Evolutionary conservation across 1,140 invertebrate genomes (phyloP), one percentile per base, ranked within the genome.

Genomic region (Caenorhabditis briggsae): DNA sequence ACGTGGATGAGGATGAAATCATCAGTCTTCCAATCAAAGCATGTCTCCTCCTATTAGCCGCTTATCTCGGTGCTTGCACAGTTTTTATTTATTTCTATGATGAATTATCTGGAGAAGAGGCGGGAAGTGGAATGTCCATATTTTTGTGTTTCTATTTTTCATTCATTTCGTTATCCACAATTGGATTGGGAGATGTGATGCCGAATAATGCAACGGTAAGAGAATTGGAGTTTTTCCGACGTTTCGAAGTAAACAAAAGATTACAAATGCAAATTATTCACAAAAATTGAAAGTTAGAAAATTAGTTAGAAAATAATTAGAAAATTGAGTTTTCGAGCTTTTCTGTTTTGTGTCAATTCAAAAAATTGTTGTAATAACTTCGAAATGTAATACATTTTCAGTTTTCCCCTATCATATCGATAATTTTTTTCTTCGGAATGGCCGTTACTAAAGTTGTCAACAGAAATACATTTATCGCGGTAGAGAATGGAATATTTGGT

Each of bases 401-500:
- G 74, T 85, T 85, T 41, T 74, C 59, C 0, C 86, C 86, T 5
- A 20, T 87, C 20, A 82, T 87, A 5, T 55, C 86, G 1, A 78
- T 87, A 9, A 64, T 87, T 5, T 87, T 87, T 50, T 87, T 87
- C 86, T 87, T 87, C 55, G 86, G 74, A 33, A 64, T 87, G 59
- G 84, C 86, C 5, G 43, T 87, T 33, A 84, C 85, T 16, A 83
- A 84, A 41, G 86, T 87, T 8, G 86, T 87, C 50, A 87, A 87
- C 55, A 53, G 86, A 18, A 61, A 87, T 14, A 84, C 82, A 6
- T 87, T 87, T 65, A 64, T 87, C 6, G 82, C 83, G 1, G 48
- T 87, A 25, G 86, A 87, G 43, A 87, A 87, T 70, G 82, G 82
- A 23, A 82, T 84, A 25, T 87, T 87, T 74, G 86, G 86, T 84